Conservation (phyloP, 2,113 vertebrate genomes). For the Salminus brasiliensis region DNA sequence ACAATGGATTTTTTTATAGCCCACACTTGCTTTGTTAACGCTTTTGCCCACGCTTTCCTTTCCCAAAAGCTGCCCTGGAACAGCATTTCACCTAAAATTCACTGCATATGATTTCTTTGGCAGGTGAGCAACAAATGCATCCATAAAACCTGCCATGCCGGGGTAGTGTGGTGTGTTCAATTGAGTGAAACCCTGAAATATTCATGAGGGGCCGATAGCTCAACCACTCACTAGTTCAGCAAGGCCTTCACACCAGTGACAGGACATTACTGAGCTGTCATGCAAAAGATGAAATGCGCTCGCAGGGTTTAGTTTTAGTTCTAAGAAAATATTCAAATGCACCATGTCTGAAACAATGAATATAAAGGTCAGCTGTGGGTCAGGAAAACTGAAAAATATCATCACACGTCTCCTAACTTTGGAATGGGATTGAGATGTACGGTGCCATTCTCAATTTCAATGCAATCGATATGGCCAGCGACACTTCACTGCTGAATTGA, state of each 20-base stretch:
- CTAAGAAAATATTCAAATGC: conserved; percentile 9
- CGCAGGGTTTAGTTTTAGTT: neutral
- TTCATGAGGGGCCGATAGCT: conserved; percentile 39
- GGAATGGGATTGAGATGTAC: neutral
- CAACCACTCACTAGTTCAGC: conserved; percentile 4
- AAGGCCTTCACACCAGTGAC: neutral
- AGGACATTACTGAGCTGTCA: conserved; percentile 17
- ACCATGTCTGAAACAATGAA: neutral
- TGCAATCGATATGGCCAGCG: neutral
- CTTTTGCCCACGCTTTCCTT: neutral
- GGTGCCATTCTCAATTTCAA: neutral
- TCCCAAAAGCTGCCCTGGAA: neutral
- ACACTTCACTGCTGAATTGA: neutral
- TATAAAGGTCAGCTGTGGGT: neutral
- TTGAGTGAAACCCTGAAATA: conserved; percentile 38
- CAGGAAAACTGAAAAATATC: neutral
- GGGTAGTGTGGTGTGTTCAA: conserved; percentile 4
- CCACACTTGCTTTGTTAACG: neutral
- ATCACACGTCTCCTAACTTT: neutral
- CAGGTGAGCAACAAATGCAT: neutral
- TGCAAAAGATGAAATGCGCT: conserved; percentile 20
- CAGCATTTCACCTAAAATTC: neutral
- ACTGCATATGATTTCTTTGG: neutral
- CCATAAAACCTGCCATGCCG: conserved; percentile 19
- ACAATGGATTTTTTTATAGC: neutral